Conservation (phyloP, 2,888 invertebrate species). For the Netelia fuscicornis region DNA sequence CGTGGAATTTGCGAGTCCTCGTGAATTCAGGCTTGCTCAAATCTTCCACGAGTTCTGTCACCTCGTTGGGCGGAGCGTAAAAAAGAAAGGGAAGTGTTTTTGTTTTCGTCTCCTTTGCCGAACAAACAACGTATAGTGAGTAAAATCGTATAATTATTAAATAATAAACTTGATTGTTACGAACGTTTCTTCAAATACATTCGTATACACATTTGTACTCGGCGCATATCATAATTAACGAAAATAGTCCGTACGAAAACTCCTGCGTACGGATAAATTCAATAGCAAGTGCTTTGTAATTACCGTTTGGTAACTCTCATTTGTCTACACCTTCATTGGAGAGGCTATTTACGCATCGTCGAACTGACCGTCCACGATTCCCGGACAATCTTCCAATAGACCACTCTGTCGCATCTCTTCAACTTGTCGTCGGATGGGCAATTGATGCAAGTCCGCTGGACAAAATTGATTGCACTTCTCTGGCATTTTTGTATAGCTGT, state of each 20-base stretch:
- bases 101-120: constrained; percentile 2
- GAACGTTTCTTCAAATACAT: too few relatives aligned
- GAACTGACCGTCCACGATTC: constrained; percentile 74
- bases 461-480: constrained; percentile 65
- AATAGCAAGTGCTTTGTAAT: too few relatives aligned
- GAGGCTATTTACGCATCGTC: constrained; percentile 68
- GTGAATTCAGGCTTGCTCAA: not conserved
- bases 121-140: constrained; percentile 11
- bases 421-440: constrained; percentile 59
- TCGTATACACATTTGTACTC: too few relatives aligned
- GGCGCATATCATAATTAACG: too few relatives aligned
- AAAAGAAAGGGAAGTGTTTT: not conserved
- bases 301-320: too few relatives aligned
- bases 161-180: too few relatives aligned
- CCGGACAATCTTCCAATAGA: not conserved
- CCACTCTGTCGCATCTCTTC: constrained; percentile 55
- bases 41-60: not conserved
- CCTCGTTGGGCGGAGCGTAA: too few relatives aligned
- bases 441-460: constrained; percentile 71
- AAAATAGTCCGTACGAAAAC: too few relatives aligned
- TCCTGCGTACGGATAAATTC: too few relatives aligned
- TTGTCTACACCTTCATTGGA: not conserved
- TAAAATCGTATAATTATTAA: not conserved
- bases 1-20: too few relatives aligned
- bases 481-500: not conserved